A percentile compares a stretch with the other conserved stretches of the same genome.
Conservation (phyloP, 2,113 vertebrate species). For the Cavia aperea region DNA sequence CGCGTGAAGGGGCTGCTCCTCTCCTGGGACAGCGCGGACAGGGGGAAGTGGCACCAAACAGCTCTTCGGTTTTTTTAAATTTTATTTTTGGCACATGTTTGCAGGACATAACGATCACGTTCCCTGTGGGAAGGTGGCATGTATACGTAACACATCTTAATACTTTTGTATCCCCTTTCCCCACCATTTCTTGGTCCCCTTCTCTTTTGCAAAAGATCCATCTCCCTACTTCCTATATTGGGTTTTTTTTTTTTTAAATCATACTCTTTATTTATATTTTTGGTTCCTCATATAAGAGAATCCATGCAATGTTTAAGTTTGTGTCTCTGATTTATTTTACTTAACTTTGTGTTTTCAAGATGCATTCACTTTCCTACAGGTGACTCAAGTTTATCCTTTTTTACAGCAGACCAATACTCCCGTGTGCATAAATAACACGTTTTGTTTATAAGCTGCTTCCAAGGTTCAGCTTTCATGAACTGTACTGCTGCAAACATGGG, state of each 20-base stretch:
- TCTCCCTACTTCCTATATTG: not conserved
- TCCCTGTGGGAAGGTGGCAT: not conserved
- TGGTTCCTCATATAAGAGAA: not conserved
- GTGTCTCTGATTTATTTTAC: not conserved
- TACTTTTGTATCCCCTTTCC: not conserved
- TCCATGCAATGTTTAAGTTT: not conserved
- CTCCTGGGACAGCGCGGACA: not conserved
- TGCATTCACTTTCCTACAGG: not conserved
- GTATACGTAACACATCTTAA: not conserved
- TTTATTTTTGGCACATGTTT: not conserved
- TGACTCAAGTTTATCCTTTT: not conserved
- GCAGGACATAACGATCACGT: not conserved
- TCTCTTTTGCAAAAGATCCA: not conserved
- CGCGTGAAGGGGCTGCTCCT: not conserved
- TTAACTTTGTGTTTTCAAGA: not conserved
- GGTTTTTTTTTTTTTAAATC: not conserved
- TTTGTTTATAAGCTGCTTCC: not conserved
- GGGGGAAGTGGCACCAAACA: not conserved
- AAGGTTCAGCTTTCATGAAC: not conserved
- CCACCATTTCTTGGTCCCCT: not conserved
- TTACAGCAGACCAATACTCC: not conserved
- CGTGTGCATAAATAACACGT: not conserved
- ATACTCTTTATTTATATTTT: not conserved
- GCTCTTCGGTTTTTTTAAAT: not conserved
- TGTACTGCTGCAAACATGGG: not conserved